phyloP scores from a whole-genome alignment of 53 echinoderm and acorn worm species.

The Luidia sarsii region DNA sequence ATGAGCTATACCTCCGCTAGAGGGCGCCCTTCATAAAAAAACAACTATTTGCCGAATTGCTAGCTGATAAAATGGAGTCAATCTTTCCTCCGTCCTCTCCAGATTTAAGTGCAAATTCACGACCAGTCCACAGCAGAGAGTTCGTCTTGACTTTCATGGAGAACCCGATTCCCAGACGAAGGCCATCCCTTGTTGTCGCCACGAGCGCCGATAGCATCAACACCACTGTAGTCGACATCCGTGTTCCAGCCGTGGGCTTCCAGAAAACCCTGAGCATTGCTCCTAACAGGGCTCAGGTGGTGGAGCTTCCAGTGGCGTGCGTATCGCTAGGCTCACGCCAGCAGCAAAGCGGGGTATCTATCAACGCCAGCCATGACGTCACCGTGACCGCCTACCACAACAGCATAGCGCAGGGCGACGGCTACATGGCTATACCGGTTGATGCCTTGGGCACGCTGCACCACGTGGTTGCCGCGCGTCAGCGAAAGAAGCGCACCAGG shows the following conservation, averaged over 20 bases:
- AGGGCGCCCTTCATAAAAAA: too few relatives aligned
- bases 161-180: constrained; percentile 10
- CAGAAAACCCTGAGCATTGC: neutral
- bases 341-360: constrained; percentile 16
- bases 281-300: constrained; percentile 7
- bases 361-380: constrained; percentile 26
- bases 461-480: constrained; percentile 15
- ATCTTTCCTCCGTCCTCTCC: too few relatives aligned
- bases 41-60: too few relatives aligned
- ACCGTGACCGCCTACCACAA: constrained; percentile 10
- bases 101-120: neutral
- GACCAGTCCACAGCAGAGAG: neutral
- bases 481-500: constrained; percentile 15
- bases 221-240: neutral
- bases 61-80: too few relatives aligned
- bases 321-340: constrained; percentile 13
- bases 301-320: constrained; percentile 4
- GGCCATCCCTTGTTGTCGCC: constrained; percentile 1
- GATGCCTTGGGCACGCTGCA: constrained; percentile 40
- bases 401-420: constrained; percentile 33
- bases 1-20: too few relatives aligned
- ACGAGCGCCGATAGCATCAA: neutral
- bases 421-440: constrained; percentile 55
- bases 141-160: constrained; percentile 32
- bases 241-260: neutral